These are phyloP conservation scores for Drosophila siamana DNA, from an alignment of 2,888 invertebrate genomes.

Conservation along the genomic window DNA sequence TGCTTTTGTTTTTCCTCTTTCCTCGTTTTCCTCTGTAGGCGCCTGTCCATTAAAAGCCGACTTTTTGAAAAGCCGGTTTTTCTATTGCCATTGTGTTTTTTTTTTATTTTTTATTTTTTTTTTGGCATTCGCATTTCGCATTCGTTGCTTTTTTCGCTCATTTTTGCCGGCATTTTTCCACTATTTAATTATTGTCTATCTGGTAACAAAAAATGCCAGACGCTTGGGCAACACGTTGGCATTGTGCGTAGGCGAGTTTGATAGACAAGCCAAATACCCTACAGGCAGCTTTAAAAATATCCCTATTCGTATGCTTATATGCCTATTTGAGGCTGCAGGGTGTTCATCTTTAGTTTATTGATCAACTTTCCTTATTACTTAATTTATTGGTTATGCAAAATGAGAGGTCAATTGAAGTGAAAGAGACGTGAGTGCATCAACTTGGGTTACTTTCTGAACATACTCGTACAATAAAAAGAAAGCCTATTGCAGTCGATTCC, in stretches of 20 bases:
- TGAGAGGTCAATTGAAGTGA: not conserved
- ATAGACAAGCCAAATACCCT: not conserved
- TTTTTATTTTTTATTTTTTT: constrained; percentile 7
- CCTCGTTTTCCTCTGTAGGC: constrained; percentile 55
- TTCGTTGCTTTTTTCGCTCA: constrained; percentile 11
- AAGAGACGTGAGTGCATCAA: not conserved
- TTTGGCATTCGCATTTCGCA: not conserved
- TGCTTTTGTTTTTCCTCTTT: constrained; percentile 59
- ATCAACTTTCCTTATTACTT: not conserved
- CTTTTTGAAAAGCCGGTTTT: constrained; percentile 64
- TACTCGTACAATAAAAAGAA: not conserved
- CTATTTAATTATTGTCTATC: constrained; percentile 47
- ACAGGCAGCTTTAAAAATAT: not conserved
- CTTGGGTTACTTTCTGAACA: no score
- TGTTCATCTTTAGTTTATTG: not conserved
- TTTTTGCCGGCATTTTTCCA: constrained; percentile 72
- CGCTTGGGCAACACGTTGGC: constrained; percentile 51
- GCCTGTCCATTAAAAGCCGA: constrained; percentile 42
- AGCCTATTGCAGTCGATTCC: not conserved
- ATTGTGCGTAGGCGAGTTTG: not conserved
- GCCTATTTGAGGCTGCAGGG: not conserved
- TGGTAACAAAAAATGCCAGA: constrained; percentile 36
- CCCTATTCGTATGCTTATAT: not conserved
- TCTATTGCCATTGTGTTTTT: constrained; percentile 15
- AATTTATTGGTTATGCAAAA: not conserved